Evolutionary conservation across 1,140 invertebrate genomes (phyloP).

Genomic region (Eueides isabella): DNA sequence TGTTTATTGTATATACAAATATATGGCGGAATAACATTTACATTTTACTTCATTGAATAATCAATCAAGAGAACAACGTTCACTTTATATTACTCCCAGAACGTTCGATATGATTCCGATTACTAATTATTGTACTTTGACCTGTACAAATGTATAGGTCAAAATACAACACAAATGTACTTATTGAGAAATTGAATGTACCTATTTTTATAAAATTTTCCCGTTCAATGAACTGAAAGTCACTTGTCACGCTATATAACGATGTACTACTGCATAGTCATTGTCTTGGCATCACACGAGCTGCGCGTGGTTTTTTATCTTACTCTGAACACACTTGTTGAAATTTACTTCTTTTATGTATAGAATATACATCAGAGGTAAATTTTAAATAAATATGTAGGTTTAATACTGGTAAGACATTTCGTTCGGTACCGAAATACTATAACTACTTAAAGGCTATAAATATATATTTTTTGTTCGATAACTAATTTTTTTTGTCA

Average conservation of each 20-base stretch:
- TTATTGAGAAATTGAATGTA: neutral
- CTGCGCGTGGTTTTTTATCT: slow-evolving; percentile 19
- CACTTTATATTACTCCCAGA: neutral
- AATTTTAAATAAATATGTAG: too few relatives aligned
- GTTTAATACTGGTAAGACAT: too few relatives aligned
- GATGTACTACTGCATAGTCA: slow-evolving; percentile 11
- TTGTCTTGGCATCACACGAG: slow-evolving; percentile 16
- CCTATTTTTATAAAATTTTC: neutral
- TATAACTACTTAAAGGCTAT: too few relatives aligned
- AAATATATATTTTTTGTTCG: too few relatives aligned
- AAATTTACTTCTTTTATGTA: neutral
- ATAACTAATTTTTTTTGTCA: too few relatives aligned
- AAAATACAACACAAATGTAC: neutral
- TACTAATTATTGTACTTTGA: neutral
- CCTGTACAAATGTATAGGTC: neutral
- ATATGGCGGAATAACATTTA: neutral
- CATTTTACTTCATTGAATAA: neutral
- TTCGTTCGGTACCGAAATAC: neutral
- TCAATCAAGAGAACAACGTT: neutral
- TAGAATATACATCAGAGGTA: too few relatives aligned
- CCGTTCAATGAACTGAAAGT: neutral
- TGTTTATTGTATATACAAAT: too few relatives aligned
- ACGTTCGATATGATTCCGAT: neutral
- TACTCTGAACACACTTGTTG: neutral
- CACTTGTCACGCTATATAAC: neutral